phyloP scores from a whole-genome alignment of 1,140 invertebrate genomes.

The Aricia agestis region DNA sequence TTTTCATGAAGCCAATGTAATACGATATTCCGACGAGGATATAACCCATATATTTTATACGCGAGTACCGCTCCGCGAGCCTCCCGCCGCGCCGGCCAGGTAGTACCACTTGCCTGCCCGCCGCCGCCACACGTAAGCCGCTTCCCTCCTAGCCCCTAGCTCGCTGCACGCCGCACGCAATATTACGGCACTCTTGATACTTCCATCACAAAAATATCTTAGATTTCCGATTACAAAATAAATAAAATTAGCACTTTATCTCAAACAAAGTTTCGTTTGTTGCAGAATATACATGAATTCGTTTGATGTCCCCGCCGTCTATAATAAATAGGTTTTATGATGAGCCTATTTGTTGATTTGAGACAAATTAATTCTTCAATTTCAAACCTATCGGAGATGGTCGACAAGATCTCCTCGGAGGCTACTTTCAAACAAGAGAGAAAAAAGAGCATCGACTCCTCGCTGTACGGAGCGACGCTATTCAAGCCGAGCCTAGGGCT shows the following conservation, averaged over 20 bases:
- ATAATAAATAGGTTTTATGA: constrained; percentile 30
- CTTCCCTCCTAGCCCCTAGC: constrained; percentile 41
- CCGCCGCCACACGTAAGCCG: constrained; percentile 65
- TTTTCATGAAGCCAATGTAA: constrained; percentile 61
- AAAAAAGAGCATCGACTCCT: constrained; percentile 40
- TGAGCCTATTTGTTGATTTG: constrained; percentile 71
- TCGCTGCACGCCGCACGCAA: constrained; percentile 43
- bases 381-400: constrained; percentile 67
- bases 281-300: constrained; percentile 23
- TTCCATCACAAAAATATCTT: neutral
- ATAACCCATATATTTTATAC: constrained; percentile 67
- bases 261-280: constrained; percentile 21
- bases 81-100: constrained; percentile 44
- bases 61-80: constrained; percentile 50
- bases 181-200: constrained; percentile 13
- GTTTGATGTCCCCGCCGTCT: neutral
- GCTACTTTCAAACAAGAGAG: constrained; percentile 49
- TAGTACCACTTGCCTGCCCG: constrained; percentile 64
- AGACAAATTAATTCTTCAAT: constrained; percentile 67
- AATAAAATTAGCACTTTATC: neutral
- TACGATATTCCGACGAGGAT: constrained; percentile 62
- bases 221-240: neutral
- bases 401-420: constrained; percentile 61
- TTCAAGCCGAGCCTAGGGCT: constrained; percentile 64
- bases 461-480: constrained; percentile 46